Evolutionary conservation across 2,797 vertebrate species (phyloP), one percentile per base, ranked within the genome.

Genomic region (Alosa sapidissima): DNA sequence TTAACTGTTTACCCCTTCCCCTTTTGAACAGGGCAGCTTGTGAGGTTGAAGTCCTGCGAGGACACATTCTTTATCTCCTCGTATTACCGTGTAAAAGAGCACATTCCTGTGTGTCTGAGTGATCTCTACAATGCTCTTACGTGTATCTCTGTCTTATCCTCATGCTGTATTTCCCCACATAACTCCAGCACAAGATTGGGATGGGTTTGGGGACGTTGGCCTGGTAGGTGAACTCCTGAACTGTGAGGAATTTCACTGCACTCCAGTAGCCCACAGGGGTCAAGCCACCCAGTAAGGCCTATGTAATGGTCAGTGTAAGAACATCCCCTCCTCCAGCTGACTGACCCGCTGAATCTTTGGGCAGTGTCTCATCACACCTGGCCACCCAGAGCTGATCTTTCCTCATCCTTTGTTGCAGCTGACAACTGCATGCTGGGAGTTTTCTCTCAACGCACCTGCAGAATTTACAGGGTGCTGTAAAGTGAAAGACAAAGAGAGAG

Each of bases 361-460:
- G 5, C 14, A 47, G 72, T 21, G 41, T 75, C 58, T 24, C 68
- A 21, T 78, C 41, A 16, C 72, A 78, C 72, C 72, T 78, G 72
- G 41, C 72, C 6, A 78, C 41, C 72, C 72, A 45, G 16, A 21
- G 41, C 36, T 21, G 13, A 78, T 78, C 72, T 78, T 47, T 41
- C 16, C 41, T 33, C 33, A 75, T 75, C 16, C 13, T n/a, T 65
- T 36, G 24, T 52, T n/a, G 28, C 7, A 14, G 68, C 21, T 6
- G 24, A 52, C 83, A 36, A 65, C 62, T 83, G 48, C 65, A 81
- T 33, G 36, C 52, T 72, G 51, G 13, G 21, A 86, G 62, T 60
- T 65, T 81, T 84, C 52, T 83, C 52, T 81, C 33, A 58, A 81
- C 85, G 81, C 52, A 81, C 19, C 81, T 83, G 60, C 47, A 65